Evolutionary conservation across 2,113 vertebrate genomes (phyloP), one percentile per base, ranked within the genome.

Genomic region (Uria aalge): DNA sequence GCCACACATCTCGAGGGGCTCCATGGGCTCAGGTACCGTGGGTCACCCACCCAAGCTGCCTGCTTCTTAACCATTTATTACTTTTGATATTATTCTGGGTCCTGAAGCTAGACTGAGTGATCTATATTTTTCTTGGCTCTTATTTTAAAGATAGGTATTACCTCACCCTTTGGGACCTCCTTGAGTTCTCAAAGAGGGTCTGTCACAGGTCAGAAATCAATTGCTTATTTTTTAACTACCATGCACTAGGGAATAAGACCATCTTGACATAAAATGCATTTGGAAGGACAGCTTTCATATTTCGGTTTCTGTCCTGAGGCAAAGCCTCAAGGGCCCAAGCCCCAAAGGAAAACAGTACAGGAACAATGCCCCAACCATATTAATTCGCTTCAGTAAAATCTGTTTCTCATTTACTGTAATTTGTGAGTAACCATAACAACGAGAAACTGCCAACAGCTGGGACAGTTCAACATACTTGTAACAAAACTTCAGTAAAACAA

Each of bases 381-480:
- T 88, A 36, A 92, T 82, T 52, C 1, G 2, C 82, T 92, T 74
- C 71, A 72, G 38, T 67, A 56, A 85, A 96, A 94, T 40, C 93
- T 96, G 95, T 81, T 97, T 74, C 62, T 90, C 69, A 96, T 97
- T 95, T 71, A 60, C 52, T 0, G 5, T 23, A 86, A 95, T 93
- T 82, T 92, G 67, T 60, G 77, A 88, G 91, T 94, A 86, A 96
- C 86, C 75, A 48, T 77, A 88, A 72, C 94, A 91, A 94, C 41
- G 0, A 76, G 59, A 43, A 69, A 84, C 91, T 93, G 85, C 88
- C 73, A 89, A 19, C 96, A 97, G 96, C 94, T 96, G 95, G 93
- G 81, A 40, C 50, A 84, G 81, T 40, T 91, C 87, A 82, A 18
- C n/a, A 43, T 53, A 53, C 32, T 71, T 43, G 68, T 69, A 80